These are phyloP conservation scores for Ormia ochracea DNA, from an alignment of 2,888 invertebrate genomes.

Conservation along the genomic window DNA sequence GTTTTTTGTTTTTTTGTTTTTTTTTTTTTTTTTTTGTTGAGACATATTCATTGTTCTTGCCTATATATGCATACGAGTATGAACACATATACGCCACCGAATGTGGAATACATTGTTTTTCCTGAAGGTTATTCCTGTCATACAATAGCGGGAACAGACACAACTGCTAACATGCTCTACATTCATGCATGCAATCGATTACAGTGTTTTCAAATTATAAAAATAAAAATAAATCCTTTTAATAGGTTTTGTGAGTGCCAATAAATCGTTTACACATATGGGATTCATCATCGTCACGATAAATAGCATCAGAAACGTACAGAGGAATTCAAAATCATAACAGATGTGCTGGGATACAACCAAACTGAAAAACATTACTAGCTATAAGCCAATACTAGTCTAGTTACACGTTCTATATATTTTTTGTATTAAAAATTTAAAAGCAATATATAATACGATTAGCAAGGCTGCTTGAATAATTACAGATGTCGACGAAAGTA, in stretches of 20 bases:
- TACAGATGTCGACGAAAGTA: too few species aligned
- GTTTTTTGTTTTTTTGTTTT: too few species aligned
- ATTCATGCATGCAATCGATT: background rate
- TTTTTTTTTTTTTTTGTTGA: too few species aligned
- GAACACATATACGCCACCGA: too few species aligned
- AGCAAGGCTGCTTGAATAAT: too few species aligned
- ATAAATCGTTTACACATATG: slow-evolving; percentile 16
- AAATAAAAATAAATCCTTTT: background rate
- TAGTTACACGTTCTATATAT: too few species aligned
- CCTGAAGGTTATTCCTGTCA: background rate
- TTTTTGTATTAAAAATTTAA: too few species aligned
- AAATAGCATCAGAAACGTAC: background rate
- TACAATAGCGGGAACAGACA: background rate
- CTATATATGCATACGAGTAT: too few species aligned
- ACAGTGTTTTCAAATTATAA: background rate
- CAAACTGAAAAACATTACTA: background rate
- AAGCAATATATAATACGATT: too few species aligned
- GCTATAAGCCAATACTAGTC: too few species aligned
- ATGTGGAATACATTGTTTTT: background rate
- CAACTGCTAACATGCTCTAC: background rate
- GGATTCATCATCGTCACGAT: slow-evolving; percentile 14
- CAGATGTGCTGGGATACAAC: background rate
- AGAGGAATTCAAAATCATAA: background rate
- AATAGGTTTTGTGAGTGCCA: slow-evolving; percentile 1
- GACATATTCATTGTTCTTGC: too few species aligned